Evolutionary conservation across 2,797 vertebrate species (phyloP).

Genomic region (Poeciliopsis turneri): DNA sequence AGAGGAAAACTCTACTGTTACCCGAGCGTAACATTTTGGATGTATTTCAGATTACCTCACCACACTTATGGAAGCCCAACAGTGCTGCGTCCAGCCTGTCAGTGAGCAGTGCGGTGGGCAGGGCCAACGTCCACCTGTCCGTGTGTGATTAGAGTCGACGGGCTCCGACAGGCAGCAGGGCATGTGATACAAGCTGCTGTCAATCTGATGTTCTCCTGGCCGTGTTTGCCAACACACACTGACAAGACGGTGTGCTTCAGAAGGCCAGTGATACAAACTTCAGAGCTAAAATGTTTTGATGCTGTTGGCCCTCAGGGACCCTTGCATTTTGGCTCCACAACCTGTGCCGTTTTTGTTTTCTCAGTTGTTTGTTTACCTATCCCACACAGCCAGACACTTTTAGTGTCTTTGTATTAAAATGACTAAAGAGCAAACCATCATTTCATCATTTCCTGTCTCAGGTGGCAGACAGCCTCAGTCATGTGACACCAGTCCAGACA

Average conservation of each 20-base stretch:
- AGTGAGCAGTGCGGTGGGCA: slow-evolving; percentile 33
- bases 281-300: slow-evolving; percentile 31
- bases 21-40: not conserved
- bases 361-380: not conserved
- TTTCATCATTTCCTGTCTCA: slow-evolving; percentile 12
- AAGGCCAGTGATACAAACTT: slow-evolving; percentile 58
- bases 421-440: not conserved
- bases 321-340: slow-evolving; percentile 46
- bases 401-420: not conserved
- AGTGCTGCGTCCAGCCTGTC: slow-evolving; percentile 46
- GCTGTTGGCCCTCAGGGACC: slow-evolving; percentile 54
- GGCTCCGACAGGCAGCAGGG: slow-evolving; percentile 60
- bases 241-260: slow-evolving; percentile 72
- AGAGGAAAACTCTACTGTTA: not conserved
- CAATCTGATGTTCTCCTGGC: slow-evolving; percentile 79
- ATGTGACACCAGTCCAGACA: slow-evolving; percentile 50
- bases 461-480: slow-evolving; percentile 18
- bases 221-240: slow-evolving; percentile 67
- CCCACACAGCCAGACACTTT: not conserved
- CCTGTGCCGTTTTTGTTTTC: slow-evolving; percentile 5
- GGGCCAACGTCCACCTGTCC: slow-evolving; percentile 53
- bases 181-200: slow-evolving; percentile 66
- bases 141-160: slow-evolving; percentile 80
- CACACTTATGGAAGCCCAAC: slow-evolving; percentile 9
- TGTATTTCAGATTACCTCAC: slow-evolving; percentile 5